phyloP scores from a whole-genome alignment of 2,888 invertebrate species.

The Therioaphis trifolii region DNA sequence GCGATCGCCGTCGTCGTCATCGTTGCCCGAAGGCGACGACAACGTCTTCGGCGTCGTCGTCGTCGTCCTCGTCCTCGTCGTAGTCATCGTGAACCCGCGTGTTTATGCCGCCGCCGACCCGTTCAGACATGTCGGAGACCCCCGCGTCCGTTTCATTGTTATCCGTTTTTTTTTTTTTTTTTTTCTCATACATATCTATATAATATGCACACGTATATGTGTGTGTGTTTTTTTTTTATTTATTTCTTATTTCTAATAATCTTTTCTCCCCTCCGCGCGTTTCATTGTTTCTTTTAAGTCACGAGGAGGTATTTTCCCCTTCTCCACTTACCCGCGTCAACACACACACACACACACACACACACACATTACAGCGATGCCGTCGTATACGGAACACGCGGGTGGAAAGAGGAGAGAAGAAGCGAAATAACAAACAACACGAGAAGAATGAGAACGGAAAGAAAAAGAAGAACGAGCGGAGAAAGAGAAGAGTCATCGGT shows the following conservation, averaged over 20 bases:
- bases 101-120: slow-evolving; percentile 37
- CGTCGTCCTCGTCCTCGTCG: slow-evolving; percentile 5
- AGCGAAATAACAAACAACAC: neutral
- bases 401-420: neutral
- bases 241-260: slow-evolving; percentile 33
- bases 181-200: no score
- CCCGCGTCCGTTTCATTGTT: slow-evolving; percentile 59
- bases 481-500: slow-evolving; percentile 47
- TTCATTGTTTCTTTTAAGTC: slow-evolving; percentile 60
- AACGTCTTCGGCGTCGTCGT: slow-evolving; percentile 19
- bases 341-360: neutral
- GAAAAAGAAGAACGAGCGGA: neutral
- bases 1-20: slow-evolving; percentile 5
- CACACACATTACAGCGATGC: slow-evolving; percentile 1
- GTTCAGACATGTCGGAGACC: slow-evolving; percentile 63
- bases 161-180: slow-evolving; percentile 45
- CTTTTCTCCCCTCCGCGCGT: slow-evolving; percentile 4
- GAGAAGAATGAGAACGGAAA: neutral
- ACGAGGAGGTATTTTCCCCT: slow-evolving; percentile 49
- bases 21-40: slow-evolving; percentile 43
- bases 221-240: slow-evolving; percentile 1
- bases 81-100: slow-evolving; percentile 9
- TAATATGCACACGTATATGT: slow-evolving; percentile 15
- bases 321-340: neutral
- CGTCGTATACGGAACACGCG: neutral